Base-by-base conservation (phyloP, 2,113 vertebrate genomes). In the Perca flavescens region DNA sequence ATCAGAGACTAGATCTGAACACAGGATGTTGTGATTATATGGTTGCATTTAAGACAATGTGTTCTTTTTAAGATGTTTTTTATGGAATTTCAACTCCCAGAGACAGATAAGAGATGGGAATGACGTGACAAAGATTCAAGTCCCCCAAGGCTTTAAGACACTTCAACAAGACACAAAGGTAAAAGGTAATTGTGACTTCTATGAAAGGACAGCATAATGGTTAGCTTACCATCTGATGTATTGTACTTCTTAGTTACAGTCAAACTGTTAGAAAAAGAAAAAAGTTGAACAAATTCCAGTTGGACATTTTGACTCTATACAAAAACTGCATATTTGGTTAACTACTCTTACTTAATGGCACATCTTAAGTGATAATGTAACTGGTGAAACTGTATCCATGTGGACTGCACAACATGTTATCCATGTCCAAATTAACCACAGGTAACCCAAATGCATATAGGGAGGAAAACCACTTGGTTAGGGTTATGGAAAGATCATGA, bases 21-120 rank as follows among this genome's bases (percentile, higher is more conserved):
- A 46, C 84, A 86, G 84, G 80, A 91, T 86, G 86, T 80, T 88
- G 80, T 84, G 73, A 80, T 89, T 82, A 62, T 68, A 62, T 56
- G 53, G 56, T 70, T 86, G 70, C 16, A 43, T 25, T 75, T 83
- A 40, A 77, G 66, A 78, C 57, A 79, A 34, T 31, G 54, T 66
- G 52, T 61, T 85, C 58, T 62, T 74, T 74, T 71, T 34, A 82
- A 77, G 65, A 69, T 83, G 3, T 0, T 40, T 82, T 64, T 83
- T 66, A 67, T 84, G 70, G 80, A 81, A 61, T 87, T 81, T 85
- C 50, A 77, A 36, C 57, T 50, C 19, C 3, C 19, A 60, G 36
- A 19, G 3, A 65, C 54, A 74, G 72, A 85, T 74, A 79, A 83
- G 71, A 82, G 74, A 91, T 79, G 54, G 50, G 57, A 69, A 82